Base-by-base conservation (phyloP, 2,113 vertebrate genomes). In the Uropsilus gracilis region DNA sequence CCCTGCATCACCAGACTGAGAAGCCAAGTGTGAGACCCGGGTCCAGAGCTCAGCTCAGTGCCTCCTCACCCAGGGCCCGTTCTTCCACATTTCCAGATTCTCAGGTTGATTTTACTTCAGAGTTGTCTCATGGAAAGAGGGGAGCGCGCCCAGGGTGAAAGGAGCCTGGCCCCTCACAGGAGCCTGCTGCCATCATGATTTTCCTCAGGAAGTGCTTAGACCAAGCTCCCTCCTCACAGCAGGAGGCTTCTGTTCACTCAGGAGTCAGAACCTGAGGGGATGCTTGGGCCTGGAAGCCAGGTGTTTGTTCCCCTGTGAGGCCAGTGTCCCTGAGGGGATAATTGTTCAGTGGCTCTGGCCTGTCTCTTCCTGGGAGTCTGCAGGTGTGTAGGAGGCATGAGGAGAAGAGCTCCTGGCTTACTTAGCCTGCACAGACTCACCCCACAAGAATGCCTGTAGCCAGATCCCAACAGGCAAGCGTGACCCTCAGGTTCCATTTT, bases 401-500 rank as follows among this genome's bases (percentile, higher is more conserved):
- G 59, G 90, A 87, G 86, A 8, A 72, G 3, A 44, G 30, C 39
- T 73, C 48, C 44, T 53, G 82, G 44, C 22, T 69, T 9, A n/a
- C n/a, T n/a, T 5, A 18, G 46, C 55, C 61, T 76, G 6, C 66
- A 53, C 57, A 55, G 57, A 57, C 53, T 48, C 69, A 16, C 50
- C 50, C 90, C 59, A 73, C 22, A 57, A 68, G 66, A 30, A 87
- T 57, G 75, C 55, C 20, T 55, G 30, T 39, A 68, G 39, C 73
- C 3, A 39, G 48, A 44, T 90, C 77, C 72, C 76, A 88, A 34
- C 57, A 64, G 28, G 28, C 9, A 59, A 32, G 63, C 71, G 83
- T 94, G n/a, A 85, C 78, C 88, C 57, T 86, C 63, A 85, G 71
- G 50, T 75, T 57, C 30, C 46, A 13, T 75, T 13, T 81, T 89